Percentiles rank a stretch among this genome's conserved stretches.
Conservation (phyloP, 2,888 invertebrate genomes). For the Platynereis dumerilii region DNA sequence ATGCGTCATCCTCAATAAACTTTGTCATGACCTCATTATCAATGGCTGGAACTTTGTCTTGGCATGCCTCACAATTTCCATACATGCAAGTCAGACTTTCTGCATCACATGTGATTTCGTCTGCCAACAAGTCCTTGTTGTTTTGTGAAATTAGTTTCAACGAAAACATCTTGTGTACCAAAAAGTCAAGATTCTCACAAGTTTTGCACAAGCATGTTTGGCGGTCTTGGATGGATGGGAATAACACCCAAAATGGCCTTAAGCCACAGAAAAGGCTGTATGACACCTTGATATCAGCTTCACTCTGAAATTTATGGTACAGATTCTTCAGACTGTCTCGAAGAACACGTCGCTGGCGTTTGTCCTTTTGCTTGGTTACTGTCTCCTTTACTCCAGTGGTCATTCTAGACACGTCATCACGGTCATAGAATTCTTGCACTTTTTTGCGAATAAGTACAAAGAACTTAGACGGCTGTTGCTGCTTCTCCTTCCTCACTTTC, state of each 20-base stretch:
- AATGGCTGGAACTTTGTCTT: too few relatives aligned
- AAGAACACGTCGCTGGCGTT: slow-evolving; percentile 30
- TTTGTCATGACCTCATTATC: too few relatives aligned
- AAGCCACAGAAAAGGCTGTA: slow-evolving; percentile 32
- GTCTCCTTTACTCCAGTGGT: slow-evolving; percentile 31
- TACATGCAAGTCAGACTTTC: slow-evolving; percentile 3
- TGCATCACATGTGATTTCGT: slow-evolving; percentile 7
- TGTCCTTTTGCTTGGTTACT: slow-evolving; percentile 25
- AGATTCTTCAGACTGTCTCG: slow-evolving; percentile 30
- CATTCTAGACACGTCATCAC: slow-evolving; percentile 33
- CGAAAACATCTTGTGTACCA: slow-evolving; percentile 1
- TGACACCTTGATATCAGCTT: slow-evolving; percentile 24
- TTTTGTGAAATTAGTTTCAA: slow-evolving; percentile 3
- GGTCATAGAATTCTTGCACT: slow-evolving; percentile 25
- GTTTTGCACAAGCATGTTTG: slow-evolving; percentile 14
- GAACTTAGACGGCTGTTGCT: too few relatives aligned
- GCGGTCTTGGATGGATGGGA: slow-evolving; percentile 3
- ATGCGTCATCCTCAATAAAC: too few relatives aligned
- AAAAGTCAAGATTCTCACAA: slow-evolving; percentile 6
- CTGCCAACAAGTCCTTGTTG: background rate
- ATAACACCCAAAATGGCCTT: slow-evolving; percentile 8
- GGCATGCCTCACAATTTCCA: too few relatives aligned
- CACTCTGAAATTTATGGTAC: slow-evolving; percentile 30
- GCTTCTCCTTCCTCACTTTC: too few relatives aligned
- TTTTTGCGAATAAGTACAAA: background rate